Percentiles rank a stretch among this genome's conserved stretches.
phyloP scores from a whole-genome alignment of 2,888 invertebrate species.

The Stomorhina lunata region DNA sequence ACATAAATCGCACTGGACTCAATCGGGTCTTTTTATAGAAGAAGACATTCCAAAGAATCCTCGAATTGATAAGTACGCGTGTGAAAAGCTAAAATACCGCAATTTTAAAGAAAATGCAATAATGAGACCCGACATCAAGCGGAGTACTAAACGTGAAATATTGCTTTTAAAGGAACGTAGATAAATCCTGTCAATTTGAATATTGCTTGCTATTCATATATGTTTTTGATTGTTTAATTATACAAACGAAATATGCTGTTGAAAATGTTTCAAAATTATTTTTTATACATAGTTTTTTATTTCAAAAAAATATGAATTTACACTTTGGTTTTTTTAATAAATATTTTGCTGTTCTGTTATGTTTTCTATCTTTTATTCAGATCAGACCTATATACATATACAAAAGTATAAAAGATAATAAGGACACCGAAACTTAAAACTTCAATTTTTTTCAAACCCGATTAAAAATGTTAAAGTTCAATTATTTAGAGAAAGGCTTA shows the following conservation, averaged over 20 bases:
- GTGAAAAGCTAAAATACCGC: constrained; percentile 56
- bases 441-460: too few species aligned
- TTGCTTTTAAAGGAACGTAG: constrained; percentile 66
- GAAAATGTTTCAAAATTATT: background rate
- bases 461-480: too few species aligned
- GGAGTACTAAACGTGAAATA: constrained; percentile 67
- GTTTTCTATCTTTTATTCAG: background rate
- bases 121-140: constrained; percentile 58
- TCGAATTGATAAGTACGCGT: too few species aligned
- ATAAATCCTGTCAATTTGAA: constrained; percentile 36
- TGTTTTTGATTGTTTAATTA: background rate
- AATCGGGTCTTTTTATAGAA: constrained; percentile 70
- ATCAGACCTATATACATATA: background rate
- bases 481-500: too few species aligned
- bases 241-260: too few species aligned
- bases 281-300: background rate
- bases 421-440: too few species aligned
- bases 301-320: background rate
- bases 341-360: background rate
- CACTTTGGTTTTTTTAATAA: background rate
- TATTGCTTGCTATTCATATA: background rate
- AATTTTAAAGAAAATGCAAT: constrained; percentile 70
- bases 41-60: constrained; percentile 61
- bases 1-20: constrained; percentile 71
- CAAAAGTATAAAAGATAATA: too few species aligned